Evolutionary conservation across 2,113 vertebrate species (phyloP).

Genomic region (Zosterops lateralis): DNA sequence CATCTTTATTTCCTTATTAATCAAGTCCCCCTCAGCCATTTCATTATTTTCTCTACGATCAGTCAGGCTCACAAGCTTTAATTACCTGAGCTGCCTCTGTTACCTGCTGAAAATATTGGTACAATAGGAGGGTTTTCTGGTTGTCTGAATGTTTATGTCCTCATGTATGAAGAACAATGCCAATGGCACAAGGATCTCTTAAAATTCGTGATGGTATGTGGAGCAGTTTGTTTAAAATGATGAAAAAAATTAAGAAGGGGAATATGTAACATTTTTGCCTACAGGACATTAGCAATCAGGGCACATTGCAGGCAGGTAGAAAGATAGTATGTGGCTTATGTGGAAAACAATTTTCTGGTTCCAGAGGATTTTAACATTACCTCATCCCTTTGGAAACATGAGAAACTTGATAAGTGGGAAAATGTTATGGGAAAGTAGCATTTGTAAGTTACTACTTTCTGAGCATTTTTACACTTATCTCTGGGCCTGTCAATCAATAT

Average conservation of each 20-base stretch:
- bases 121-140: neutral
- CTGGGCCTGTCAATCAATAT: neutral
- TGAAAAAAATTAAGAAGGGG: neutral
- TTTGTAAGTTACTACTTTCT: neutral
- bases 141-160: neutral
- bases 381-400: neutral
- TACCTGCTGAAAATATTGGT: neutral
- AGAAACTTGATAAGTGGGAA: neutral
- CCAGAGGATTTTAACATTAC: neutral
- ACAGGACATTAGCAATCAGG: neutral
- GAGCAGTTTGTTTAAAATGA: neutral
- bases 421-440: neutral
- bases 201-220: neutral
- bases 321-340: neutral
- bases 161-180: neutral
- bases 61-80: constrained; percentile 24
- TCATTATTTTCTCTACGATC: constrained; percentile 34
- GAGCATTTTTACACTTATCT: neutral
- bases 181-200: neutral
- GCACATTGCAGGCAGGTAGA: neutral
- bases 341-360: constrained; percentile 23
- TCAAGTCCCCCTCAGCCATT: constrained; percentile 32
- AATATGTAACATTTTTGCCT: neutral
- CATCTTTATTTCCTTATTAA: constrained; percentile 55
- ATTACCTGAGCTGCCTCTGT: neutral